Evolutionary conservation across 1,140 invertebrate genomes (phyloP), one percentile per base, ranked within the genome.

Genomic region (Platyura marginata): DNA sequence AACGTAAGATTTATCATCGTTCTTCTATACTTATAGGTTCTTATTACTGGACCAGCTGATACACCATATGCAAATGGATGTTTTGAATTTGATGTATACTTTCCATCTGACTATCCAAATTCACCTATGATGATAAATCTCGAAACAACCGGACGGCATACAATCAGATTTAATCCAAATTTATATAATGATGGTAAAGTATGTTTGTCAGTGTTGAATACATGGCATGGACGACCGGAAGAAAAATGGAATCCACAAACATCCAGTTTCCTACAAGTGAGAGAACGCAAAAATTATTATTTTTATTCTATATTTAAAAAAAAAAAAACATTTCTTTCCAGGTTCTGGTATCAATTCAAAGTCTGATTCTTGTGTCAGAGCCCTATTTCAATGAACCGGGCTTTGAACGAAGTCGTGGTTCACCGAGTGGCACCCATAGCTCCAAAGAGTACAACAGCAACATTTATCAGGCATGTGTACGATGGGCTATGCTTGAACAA

Each of bases 351-450:
- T 94, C 90, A 25, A 96, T 97, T 54, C 92, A 97, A 64, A 93
- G 86, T 18, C 66, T 97, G 46, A 97, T 97, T 56, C 67, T 97
- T 46, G 91, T 95, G 13, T 79, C 84, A 29, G 91, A 98, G 62
- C 93, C 93, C 8, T 98, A 96, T 63, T 98, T 96, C 65, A 98
- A 98, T 66, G 93, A 97, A 63, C 93, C 93, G 19, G 92, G 92
- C 19, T 96, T 93, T 64, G 92, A 97, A 67, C 72, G 90, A 46
- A 86, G 83, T 43, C 70, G 89, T 32, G 89, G 89, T 40, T 91
- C 89, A 38, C 76, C 85, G 18, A 77, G 79, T 21, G 92, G 89
- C 47, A 85, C 77, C 50, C 80, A 82, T 57, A 89, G 83, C 61
- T 85, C 81, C 50, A 70, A 82, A 51, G 90, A 94, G 62, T 96